phyloP scores from a whole-genome alignment of 2,113 vertebrate genomes.

The Hepsetus odoe region DNA sequence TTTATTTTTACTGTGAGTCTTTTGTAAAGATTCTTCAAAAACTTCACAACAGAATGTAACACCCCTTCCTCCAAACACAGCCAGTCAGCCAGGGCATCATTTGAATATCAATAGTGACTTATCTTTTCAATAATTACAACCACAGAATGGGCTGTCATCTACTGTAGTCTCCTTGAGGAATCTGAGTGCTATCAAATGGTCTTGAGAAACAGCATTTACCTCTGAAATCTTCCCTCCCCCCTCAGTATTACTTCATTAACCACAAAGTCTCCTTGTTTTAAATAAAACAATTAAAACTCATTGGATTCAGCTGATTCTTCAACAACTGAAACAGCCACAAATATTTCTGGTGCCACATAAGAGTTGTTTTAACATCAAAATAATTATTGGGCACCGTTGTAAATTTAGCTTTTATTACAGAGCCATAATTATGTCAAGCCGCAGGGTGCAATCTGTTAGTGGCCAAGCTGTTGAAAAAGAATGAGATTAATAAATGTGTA shows the following conservation, averaged over 20 bases:
- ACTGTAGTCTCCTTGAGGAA: slow-evolving; percentile 35
- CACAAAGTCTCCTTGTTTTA: slow-evolving; percentile 21
- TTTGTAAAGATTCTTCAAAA: not conserved
- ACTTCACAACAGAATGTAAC: not conserved
- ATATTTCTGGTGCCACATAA: slow-evolving; percentile 1
- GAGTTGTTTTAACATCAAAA: not conserved
- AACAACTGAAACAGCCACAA: not conserved
- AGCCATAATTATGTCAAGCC: not conserved
- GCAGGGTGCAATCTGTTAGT: not conserved
- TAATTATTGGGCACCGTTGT: not conserved
- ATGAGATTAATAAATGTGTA: slow-evolving; percentile 7
- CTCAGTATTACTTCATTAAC: slow-evolving; percentile 4
- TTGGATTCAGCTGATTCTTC: slow-evolving; percentile 17
- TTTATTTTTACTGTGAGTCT: not conserved
- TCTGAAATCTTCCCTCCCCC: slow-evolving; percentile 16
- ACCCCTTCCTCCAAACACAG: not conserved
- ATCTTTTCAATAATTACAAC: slow-evolving; percentile 52
- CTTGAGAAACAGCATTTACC: slow-evolving; percentile 30
- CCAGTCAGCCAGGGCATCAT: slow-evolving; percentile 11
- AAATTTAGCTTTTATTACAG: not conserved
- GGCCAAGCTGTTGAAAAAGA: not conserved
- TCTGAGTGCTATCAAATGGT: slow-evolving; percentile 41
- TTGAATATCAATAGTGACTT: slow-evolving; percentile 47
- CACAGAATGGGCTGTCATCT: slow-evolving; percentile 6
- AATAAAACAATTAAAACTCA: slow-evolving; percentile 30